These are phyloP conservation scores for Gymnocephalus cernua DNA, from an alignment of 2,113 vertebrate genomes.

Conservation along the genomic window DNA sequence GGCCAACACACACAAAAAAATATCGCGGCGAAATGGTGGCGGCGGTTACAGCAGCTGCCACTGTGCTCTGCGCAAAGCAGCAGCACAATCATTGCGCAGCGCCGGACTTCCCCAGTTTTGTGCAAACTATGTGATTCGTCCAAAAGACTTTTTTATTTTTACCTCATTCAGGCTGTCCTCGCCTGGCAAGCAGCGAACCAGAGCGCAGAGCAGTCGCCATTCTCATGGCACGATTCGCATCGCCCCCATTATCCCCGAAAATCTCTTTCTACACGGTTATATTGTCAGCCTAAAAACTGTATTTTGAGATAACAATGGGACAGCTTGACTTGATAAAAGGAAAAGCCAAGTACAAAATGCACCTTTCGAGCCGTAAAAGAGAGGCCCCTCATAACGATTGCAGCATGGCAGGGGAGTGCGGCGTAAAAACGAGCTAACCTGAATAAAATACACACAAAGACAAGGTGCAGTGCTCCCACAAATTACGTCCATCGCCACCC, in stretches of 20 bases:
- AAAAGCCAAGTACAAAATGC: constrained; percentile 77
- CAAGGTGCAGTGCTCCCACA: constrained; percentile 46
- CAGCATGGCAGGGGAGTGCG: constrained; percentile 84
- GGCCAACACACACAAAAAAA: constrained; percentile 70
- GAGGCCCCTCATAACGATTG: constrained; percentile 80
- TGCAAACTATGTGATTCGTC: constrained; percentile 72
- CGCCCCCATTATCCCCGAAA: constrained; percentile 78
- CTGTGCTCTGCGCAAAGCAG: constrained; percentile 79
- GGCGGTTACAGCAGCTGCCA: constrained; percentile 81
- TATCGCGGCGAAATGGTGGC: constrained; percentile 73
- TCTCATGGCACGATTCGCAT: constrained; percentile 84
- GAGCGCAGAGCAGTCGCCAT: constrained; percentile 72
- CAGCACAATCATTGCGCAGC: constrained; percentile 81
- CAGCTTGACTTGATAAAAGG: constrained; percentile 81
- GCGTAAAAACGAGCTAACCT: constrained; percentile 86
- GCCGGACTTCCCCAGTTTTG: constrained; percentile 78
- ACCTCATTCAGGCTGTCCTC: constrained; percentile 62
- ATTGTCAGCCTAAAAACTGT: constrained; percentile 76
- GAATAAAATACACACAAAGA: constrained; percentile 80
- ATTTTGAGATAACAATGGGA: constrained; percentile 74
- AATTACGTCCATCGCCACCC: constrained; percentile 32
- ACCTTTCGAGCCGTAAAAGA: constrained; percentile 78
- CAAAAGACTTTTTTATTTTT: constrained; percentile 64
- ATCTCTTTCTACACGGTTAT: constrained; percentile 81
- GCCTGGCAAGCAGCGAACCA: constrained; percentile 59